Conservation (phyloP, 1,140 invertebrate genomes). For the Macrocentrus cingulum region DNA sequence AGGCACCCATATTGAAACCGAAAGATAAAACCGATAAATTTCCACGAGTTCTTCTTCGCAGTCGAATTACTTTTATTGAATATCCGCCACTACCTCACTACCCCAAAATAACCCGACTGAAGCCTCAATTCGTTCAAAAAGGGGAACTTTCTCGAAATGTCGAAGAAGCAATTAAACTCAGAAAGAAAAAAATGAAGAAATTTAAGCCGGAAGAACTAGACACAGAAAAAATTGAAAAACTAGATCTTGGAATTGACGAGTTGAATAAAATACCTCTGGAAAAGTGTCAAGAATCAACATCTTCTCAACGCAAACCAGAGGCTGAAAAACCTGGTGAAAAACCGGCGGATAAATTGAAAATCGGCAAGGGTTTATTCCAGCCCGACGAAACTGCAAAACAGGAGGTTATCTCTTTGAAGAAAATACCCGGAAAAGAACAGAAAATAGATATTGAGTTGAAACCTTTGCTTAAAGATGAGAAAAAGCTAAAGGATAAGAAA, state of each 20-base stretch:
- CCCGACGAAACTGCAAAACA: slow-evolving; percentile 48
- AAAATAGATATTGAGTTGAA: slow-evolving; percentile 38
- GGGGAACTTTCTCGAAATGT: slow-evolving; percentile 70
- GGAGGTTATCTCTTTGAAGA: slow-evolving; percentile 59
- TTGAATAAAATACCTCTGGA: slow-evolving; percentile 60
- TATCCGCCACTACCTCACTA: slow-evolving; percentile 62
- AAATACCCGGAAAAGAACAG: slow-evolving; percentile 51
- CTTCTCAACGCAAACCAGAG: slow-evolving; percentile 37
- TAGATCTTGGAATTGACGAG: slow-evolving; percentile 63
- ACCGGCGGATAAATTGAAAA: slow-evolving; percentile 42
- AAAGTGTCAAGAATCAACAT: slow-evolving; percentile 9
- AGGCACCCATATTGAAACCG: slow-evolving; percentile 57
- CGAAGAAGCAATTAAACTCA: slow-evolving; percentile 66
- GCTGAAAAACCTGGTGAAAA: slow-evolving; percentile 26
- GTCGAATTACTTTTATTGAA: slow-evolving; percentile 63
- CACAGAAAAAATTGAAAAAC: slow-evolving; percentile 56
- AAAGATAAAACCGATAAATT: slow-evolving; percentile 58
- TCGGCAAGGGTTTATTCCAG: slow-evolving; percentile 59
- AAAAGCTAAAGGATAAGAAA: slow-evolving; percentile 45
- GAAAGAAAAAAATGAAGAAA: slow-evolving; percentile 62
- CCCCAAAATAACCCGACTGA: slow-evolving; percentile 57
- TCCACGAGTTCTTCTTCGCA: slow-evolving; percentile 68
- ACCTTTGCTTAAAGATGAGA: slow-evolving; percentile 41
- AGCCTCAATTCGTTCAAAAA: slow-evolving; percentile 62
- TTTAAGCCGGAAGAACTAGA: slow-evolving; percentile 54